Base-by-base conservation (phyloP, 2,888 invertebrate genomes). In the Mechanitis mazaeus region DNA sequence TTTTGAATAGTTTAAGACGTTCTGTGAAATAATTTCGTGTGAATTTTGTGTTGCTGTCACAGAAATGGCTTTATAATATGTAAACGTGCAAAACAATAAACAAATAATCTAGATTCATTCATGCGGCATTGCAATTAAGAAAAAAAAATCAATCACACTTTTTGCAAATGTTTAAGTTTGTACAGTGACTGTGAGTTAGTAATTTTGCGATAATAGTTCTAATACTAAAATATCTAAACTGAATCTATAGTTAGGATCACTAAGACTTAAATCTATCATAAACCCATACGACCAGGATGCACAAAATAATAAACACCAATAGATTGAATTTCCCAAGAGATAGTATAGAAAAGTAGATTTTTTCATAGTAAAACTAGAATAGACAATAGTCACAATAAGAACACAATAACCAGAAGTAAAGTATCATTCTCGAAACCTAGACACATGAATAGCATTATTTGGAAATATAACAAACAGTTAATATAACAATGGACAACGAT, bases 401-500 rank as follows among this genome's bases (percentile, higher is more conserved):
- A 87, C 85, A 88, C 85, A 85, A 75, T 83, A 83, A 81, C 79
- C 80, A 85, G 81, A 83, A 85, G 71, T 73, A 80, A 79, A 81
- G 74, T 81, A 84, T 81, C 87, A 89, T 87, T 87, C 86, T 77
- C 80, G 85, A 85, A 87, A 82, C 87, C 86, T 86, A 86, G 75
- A 84, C 85, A 87, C 76, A 85, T 83, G 81, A 84, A 68, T 68
- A 81, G 79, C 80, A 82, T 80, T 74, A 87, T 81, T 84, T 81
- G 81, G 79, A 83, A 83, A 83, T 76, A 65, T 78, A 85, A 87
- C 82, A 86, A 81, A 86, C 82, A 86, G 78, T 79, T 74, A 70
- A 69, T 67, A 71, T 66, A 77, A 81, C 72, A 81, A 84, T 76
- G 71, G 83, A 84, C 83, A 84, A 80, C 83, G 82, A 79, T 80